Base-by-base conservation (phyloP, 2,888 invertebrate genomes). In the Kryphioiulus occultus region DNA sequence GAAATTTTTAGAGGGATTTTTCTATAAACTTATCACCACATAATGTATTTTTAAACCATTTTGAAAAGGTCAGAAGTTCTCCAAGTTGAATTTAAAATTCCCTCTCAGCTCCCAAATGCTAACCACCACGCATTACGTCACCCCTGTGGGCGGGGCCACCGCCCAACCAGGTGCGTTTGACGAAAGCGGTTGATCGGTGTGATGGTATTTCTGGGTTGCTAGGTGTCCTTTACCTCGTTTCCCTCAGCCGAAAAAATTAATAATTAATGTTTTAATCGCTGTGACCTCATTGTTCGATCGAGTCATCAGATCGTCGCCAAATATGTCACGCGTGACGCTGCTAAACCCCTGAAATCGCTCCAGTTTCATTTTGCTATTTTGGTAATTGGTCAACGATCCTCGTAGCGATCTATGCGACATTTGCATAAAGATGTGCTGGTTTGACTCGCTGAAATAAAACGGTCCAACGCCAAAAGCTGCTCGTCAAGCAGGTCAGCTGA, bases 301-400 rank as follows among this genome's bases (percentile, higher is more conserved):
- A 22, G 22, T 78, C 59, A 59, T 59, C 59, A 59, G 59, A 59
- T n/a, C n/a, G n/a, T 59, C 59, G n/a, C 59, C n/a, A 59, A n/a
- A n/a, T 59, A 59, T 59, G 59, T 1, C 59, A 59, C 59, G 59
- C 59, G n/a, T 7, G 19, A n/a, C 59, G 59, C n/a, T n/a, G n/a
- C n/a, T n/a, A n/a, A 7, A 35, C 35, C 3, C 35, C 35, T 4
- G 7, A 35, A 35, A 35, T 35, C 35, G 7, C 35, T 35, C 3
- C 35, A 4, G 35, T 35, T 2, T 4, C 7, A 4, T 35, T 35
- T 35, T 2, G 35, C 35, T 35, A 35, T 4, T 35, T 35, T 35
- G 2, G 2, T 35, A 35, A 35, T 4, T 35, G 2, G 35, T 35
- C 7, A n/a, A 4, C 35, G 2, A 35, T 7, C 35, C 35, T 7